A percentile compares a stretch with the other conserved stretches of the same genome.
phyloP scores from a whole-genome alignment of 2,888 invertebrate genomes.

The Sphaerophoria taeniata region DNA sequence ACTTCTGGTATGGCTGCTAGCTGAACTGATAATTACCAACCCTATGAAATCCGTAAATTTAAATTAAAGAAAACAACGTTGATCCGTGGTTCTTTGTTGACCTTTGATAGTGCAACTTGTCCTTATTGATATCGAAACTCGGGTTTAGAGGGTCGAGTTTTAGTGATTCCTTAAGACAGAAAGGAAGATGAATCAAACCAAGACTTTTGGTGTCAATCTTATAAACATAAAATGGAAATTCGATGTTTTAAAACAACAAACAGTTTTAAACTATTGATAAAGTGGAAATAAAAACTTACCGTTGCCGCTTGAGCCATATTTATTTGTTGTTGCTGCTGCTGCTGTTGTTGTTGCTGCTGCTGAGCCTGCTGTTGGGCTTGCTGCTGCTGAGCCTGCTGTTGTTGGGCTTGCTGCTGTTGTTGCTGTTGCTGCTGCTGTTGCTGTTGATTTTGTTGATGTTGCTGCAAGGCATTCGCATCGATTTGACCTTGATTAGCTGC shows the following conservation, averaged over 20 bases:
- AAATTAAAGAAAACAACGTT: no score
- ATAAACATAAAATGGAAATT: not conserved
- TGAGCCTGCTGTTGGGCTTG: constrained; percentile 83
- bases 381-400: constrained; percentile 83
- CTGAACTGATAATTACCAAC: no score
- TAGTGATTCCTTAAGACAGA: no score
- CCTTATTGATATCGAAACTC: no score
- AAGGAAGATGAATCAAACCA: constrained; percentile 4
- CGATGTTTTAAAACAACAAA: constrained; percentile 9
- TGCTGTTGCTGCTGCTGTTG: constrained; percentile 84
- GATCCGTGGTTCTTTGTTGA: no score
- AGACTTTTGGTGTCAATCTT: not conserved
- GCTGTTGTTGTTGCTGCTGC: constrained; percentile 83
- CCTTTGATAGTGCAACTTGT: no score
- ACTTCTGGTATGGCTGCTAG: no score
- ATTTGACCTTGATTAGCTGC: constrained; percentile 84
- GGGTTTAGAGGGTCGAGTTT: no score
- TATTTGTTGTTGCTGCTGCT: constrained; percentile 77
- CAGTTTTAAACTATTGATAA: constrained; percentile 23
- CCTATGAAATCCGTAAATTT: no score
- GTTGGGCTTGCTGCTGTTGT: constrained; percentile 81
- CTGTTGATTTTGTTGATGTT: constrained; percentile 83
- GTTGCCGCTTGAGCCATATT: constrained; percentile 79
- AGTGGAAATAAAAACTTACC: constrained; percentile 76
- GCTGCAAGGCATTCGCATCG: constrained; percentile 86